Percentiles rank a stretch among this genome's conserved stretches.
Conservation (phyloP, 1,140 invertebrate genomes). For the Drosophila ercepeae region DNA sequence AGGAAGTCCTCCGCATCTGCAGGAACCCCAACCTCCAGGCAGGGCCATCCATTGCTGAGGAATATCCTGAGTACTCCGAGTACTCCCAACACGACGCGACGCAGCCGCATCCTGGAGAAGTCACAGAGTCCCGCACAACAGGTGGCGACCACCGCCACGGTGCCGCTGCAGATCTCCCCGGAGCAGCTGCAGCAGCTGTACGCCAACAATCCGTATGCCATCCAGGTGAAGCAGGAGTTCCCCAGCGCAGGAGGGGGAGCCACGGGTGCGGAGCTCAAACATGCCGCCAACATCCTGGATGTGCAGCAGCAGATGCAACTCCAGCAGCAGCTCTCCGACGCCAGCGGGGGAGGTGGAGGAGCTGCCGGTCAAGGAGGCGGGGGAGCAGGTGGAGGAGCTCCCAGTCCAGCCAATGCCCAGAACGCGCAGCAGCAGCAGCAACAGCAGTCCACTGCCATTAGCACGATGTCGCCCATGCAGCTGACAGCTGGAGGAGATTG, state of each 20-base stretch:
- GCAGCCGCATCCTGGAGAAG: constrained; percentile 73
- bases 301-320: constrained; percentile 84
- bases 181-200: constrained; percentile 83
- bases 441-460: constrained; percentile 85
- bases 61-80: constrained; percentile 10
- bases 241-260: constrained; percentile 42
- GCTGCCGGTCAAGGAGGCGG: constrained; percentile 46
- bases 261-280: constrained; percentile 76
- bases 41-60: constrained; percentile 20
- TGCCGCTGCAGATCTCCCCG: constrained; percentile 79
- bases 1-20: neutral
- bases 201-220: constrained; percentile 79
- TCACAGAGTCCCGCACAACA: constrained; percentile 83
- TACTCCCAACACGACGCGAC: constrained; percentile 9
- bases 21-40: constrained; percentile 21
- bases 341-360: constrained; percentile 81
- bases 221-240: constrained; percentile 85
- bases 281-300: constrained; percentile 78
- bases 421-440: constrained; percentile 75
- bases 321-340: constrained; percentile 75
- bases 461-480: constrained; percentile 85
- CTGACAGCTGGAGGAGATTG: constrained; percentile 85
- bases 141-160: constrained; percentile 73
- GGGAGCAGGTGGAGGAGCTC: constrained; percentile 47
- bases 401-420: constrained; percentile 67